Base-by-base conservation (phyloP, 2,113 vertebrate genomes). In the Athene cunicularia region DNA sequence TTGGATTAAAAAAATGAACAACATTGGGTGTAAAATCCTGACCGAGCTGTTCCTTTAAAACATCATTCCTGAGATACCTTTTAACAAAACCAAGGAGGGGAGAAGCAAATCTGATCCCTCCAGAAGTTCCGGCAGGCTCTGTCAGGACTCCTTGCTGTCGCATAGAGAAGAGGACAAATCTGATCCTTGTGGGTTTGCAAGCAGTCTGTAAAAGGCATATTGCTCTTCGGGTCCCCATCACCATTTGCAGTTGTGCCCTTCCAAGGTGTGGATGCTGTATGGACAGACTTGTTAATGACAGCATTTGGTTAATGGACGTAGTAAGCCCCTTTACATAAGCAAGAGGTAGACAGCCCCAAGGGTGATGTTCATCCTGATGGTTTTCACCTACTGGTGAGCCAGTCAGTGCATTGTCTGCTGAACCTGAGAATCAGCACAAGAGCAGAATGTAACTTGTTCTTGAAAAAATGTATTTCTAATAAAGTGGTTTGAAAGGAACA, bases 401-500 rank as follows among this genome's bases (percentile, higher is more conserved):
- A 3, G 4, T 49, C 47, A 22, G 18, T 4, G 52, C 6, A 0
- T 43, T 6, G 7, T 5, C 73, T 84, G 68, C 35, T 37, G 50
- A 88, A 45, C 47, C 49, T 22, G 17, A 50, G 71, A 33, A 26
- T 35, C 77, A 28, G 28, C 30, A 21, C 18, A 85, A 49, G 13
- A 53, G 50, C 76, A 84, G 50, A 63, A 55, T 55, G 56, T 6
- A 24, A 27, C 41, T 85, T 41, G 6, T 24, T 56, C 53, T 91
- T 77, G 63, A 20, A 33, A 50, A 45, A 26, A 1, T 0, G 0
- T 32, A 5, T 50, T 85, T 92, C 70, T 37, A 21, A 22, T 67
- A 27, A 73, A 91, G 55, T 70, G 56, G 45, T 80, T 88, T 81
- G 68, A 93, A 72, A 62, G 88, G 95, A 74, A 37, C 20, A 90